These are phyloP conservation scores for Torymus auratus DNA, from an alignment of 2,888 invertebrate genomes.

Conservation along the genomic window DNA sequence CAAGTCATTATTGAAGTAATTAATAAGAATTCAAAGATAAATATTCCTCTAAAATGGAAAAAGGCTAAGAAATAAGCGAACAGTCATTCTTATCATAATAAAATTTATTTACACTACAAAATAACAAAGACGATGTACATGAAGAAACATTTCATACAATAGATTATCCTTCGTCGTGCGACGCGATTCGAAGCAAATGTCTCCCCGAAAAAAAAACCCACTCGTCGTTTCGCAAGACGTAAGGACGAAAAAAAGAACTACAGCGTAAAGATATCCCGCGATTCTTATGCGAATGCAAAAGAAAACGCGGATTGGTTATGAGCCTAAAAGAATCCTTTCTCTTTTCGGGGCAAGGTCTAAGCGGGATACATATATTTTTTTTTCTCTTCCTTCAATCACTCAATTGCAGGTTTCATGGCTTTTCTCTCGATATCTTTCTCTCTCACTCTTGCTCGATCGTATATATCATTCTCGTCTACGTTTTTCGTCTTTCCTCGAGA, in stretches of 20 bases:
- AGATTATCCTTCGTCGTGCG: conserved; percentile 42
- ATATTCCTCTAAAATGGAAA: too few relatives aligned
- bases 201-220: conserved; percentile 24
- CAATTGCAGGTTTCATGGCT: conserved; percentile 49
- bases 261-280: conserved; percentile 6
- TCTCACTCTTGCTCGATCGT: background rate
- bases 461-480: background rate
- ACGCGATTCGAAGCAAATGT: conserved; percentile 29
- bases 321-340: conserved; percentile 15
- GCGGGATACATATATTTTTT: conserved; percentile 25
- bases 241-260: conserved; percentile 38
- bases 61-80: background rate
- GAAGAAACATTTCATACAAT: conserved; percentile 51
- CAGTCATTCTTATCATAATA: conserved; percentile 67
- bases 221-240: conserved; percentile 31
- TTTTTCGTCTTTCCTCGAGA: conserved; percentile 12
- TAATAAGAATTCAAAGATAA: too few relatives aligned
- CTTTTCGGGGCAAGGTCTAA: conserved; percentile 39
- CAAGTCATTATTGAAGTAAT: too few relatives aligned
- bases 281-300: conserved; percentile 24
- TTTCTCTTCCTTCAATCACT: conserved; percentile 40
- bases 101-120: conserved; percentile 76
- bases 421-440: background rate
- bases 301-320: conserved; percentile 21
- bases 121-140: conserved; percentile 67